Conservation (phyloP, 2,888 invertebrate species). For the Agonopterix alstromeriana region DNA sequence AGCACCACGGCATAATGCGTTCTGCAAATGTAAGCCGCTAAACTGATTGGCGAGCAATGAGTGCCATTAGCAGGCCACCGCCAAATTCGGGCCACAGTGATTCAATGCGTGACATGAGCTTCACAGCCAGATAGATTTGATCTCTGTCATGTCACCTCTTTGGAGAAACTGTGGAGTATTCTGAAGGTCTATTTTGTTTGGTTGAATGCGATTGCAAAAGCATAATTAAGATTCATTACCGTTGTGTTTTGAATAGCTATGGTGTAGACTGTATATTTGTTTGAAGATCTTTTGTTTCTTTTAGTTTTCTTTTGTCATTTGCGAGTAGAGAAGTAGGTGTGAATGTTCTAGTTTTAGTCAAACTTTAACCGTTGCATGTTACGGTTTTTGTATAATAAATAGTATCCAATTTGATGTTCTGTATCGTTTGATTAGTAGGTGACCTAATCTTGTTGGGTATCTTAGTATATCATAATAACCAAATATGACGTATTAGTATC, state of each 20-base stretch:
- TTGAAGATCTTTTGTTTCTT: constrained; percentile 11
- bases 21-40: constrained; percentile 50
- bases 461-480: too few species aligned
- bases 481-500: too few species aligned
- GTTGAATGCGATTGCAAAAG: constrained; percentile 22
- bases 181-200: constrained; percentile 19
- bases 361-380: background rate
- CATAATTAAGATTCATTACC: constrained; percentile 51
- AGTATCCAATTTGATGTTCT: too few species aligned
- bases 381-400: background rate
- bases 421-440: too few species aligned
- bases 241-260: constrained; percentile 21
- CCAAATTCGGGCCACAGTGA: constrained; percentile 43
- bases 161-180: constrained; percentile 3
- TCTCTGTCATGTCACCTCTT: constrained; percentile 10
- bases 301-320: constrained; percentile 8
- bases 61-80: constrained; percentile 55
- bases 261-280: constrained; percentile 7
- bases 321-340: constrained; percentile 1
- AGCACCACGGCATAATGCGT: constrained; percentile 36
- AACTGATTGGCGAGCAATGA: constrained; percentile 63
- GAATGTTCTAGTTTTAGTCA: constrained; percentile 1
- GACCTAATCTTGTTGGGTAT: too few species aligned
- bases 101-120: constrained; percentile 38
- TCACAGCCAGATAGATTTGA: constrained; percentile 21